Evolutionary conservation across 2,888 invertebrate species (phyloP).

Genomic region (Eretmocerus hayati): DNA sequence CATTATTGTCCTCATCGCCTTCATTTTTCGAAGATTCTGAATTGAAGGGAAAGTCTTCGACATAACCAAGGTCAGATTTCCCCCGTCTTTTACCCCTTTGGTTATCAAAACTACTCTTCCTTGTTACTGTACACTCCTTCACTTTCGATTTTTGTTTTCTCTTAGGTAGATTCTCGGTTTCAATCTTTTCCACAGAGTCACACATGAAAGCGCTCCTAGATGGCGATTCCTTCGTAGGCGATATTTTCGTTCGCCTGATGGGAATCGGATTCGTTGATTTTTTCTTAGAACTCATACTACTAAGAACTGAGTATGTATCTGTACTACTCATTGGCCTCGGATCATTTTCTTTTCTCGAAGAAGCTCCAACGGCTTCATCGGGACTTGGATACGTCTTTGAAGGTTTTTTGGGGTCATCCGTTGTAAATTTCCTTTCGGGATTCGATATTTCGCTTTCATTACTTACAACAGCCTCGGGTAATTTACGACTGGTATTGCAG

Average conservation of each 20-base stretch:
- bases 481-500: slow-evolving; percentile 7
- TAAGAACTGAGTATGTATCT: too few species aligned
- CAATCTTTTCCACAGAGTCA: slow-evolving; percentile 18
- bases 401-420: too few species aligned
- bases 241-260: slow-evolving; percentile 42
- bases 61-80: slow-evolving; percentile 21
- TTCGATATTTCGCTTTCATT: slow-evolving; percentile 25
- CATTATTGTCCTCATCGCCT: slow-evolving; percentile 13
- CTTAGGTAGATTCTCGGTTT: slow-evolving; percentile 18
- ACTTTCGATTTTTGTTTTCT: slow-evolving; percentile 24
- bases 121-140: slow-evolving; percentile 5
- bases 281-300: slow-evolving; percentile 24
- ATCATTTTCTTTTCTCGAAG: slow-evolving; percentile 34
- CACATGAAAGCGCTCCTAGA: slow-evolving; percentile 36
- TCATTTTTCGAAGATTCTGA: slow-evolving; percentile 12
- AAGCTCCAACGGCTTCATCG: slow-evolving; percentile 33
- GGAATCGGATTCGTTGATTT: slow-evolving; percentile 32
- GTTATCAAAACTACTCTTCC: slow-evolving; percentile 14
- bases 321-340: slow-evolving; percentile 24
- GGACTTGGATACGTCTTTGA: slow-evolving; percentile 40
- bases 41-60: slow-evolving; percentile 15
- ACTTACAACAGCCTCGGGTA: slow-evolving; percentile 6
- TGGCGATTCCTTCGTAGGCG: slow-evolving; percentile 40
- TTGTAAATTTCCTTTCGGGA: slow-evolving; percentile 29
- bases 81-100: slow-evolving; percentile 17